Conservation (phyloP, 2,888 invertebrate genomes). For the Nudaria mundana region DNA sequence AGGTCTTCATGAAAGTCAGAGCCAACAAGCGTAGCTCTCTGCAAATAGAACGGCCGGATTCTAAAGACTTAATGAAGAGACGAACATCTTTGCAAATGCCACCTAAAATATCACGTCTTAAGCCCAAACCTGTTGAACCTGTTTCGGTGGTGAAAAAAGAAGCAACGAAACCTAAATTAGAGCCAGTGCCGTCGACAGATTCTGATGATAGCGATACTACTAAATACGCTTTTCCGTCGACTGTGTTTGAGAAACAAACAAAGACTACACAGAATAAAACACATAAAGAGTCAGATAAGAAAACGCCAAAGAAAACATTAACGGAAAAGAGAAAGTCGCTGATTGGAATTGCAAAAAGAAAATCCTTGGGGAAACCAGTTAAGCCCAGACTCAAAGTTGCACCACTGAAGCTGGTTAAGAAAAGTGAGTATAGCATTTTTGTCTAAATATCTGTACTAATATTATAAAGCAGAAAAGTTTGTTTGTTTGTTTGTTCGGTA, state of each 20-base stretch:
- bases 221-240: slow-evolving; percentile 70
- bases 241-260: slow-evolving; percentile 27
- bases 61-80: slow-evolving; percentile 60
- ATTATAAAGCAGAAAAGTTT: too few relatives aligned
- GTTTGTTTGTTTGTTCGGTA: too few relatives aligned
- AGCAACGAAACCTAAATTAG: slow-evolving; percentile 37
- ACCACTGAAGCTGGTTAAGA: slow-evolving; percentile 51
- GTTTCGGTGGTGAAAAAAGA: slow-evolving; percentile 38
- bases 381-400: slow-evolving; percentile 43
- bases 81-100: slow-evolving; percentile 66
- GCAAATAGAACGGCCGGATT: slow-evolving; percentile 66
- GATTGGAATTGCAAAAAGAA: slow-evolving; percentile 58
- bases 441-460: too few relatives aligned
- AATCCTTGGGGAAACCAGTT: slow-evolving; percentile 54
- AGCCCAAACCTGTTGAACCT: slow-evolving; percentile 49
- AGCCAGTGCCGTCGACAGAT: slow-evolving; percentile 52
- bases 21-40: slow-evolving; percentile 65
- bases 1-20: slow-evolving; percentile 62
- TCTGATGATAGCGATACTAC: slow-evolving; percentile 69
- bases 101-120: slow-evolving; percentile 62
- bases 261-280: slow-evolving; percentile 33
- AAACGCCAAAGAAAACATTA: slow-evolving; percentile 43
- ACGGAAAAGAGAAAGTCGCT: slow-evolving; percentile 59
- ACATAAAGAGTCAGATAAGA: slow-evolving; percentile 32
- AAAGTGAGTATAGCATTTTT: too few relatives aligned